Percentiles rank a stretch among this genome's conserved stretches.
Evolutionary conservation across 2,797 vertebrate genomes (phyloP).

Genomic region (Pseudochirops cupreus): DNA sequence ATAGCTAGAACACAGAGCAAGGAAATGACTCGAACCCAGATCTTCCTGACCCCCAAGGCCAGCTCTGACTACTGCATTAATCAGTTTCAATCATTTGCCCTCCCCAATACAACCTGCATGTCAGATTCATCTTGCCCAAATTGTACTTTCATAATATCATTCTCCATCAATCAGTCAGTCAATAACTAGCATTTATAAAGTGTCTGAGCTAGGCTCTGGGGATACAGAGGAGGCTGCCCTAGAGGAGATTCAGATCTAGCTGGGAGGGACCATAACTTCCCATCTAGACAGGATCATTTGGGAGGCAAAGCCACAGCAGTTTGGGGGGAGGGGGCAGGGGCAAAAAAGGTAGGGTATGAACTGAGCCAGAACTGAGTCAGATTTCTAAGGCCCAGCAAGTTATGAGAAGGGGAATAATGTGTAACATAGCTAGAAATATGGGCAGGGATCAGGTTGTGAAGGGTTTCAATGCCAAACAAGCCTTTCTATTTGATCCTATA

Average conservation of each 20-base stretch:
- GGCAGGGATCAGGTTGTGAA: background rate
- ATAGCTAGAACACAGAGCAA: background rate
- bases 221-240: background rate
- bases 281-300: background rate
- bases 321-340: background rate
- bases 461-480: background rate
- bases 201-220: background rate
- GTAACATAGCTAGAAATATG: background rate
- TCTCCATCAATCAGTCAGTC: background rate
- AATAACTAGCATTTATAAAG: background rate
- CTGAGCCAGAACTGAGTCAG: background rate
- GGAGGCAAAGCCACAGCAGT: background rate
- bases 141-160: background rate
- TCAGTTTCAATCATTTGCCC: background rate
- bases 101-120: background rate
- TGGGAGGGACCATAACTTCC: background rate
- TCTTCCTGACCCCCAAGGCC: background rate
- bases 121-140: background rate
- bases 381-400: background rate
- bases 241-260: background rate
- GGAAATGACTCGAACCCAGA: no score
- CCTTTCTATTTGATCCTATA: background rate
- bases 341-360: background rate
- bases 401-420: background rate
- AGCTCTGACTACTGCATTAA: background rate